Conservation (phyloP, 1,140 invertebrate genomes). For the Batillaria attramentaria region DNA sequence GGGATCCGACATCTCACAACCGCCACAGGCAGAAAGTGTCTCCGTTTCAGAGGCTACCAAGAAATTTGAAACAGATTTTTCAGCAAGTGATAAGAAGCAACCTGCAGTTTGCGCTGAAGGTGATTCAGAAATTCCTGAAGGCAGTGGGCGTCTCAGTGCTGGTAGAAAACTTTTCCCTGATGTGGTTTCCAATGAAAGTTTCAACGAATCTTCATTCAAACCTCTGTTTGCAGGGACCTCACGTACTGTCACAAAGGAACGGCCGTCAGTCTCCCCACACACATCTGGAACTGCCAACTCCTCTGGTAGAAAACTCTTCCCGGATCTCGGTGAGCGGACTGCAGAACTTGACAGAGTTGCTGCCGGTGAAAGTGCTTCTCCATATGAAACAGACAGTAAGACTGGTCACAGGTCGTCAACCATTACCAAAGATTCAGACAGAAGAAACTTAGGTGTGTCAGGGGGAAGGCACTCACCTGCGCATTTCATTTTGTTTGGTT, state of each 20-base stretch:
- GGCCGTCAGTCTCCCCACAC: conserved; percentile 6
- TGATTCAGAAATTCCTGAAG: too few species aligned
- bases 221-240: conserved; percentile 15
- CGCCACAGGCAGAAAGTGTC: too few species aligned
- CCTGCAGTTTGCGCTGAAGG: too few species aligned
- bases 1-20: too few species aligned
- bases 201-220: neutral
- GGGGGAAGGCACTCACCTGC: too few species aligned
- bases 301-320: conserved; percentile 19
- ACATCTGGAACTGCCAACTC: neutral
- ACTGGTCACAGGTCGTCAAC: too few species aligned
- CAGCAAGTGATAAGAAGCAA: too few species aligned
- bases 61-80: too few species aligned
- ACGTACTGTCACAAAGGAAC: conserved; percentile 32
- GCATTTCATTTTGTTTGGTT: conserved; percentile 42
- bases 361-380: neutral
- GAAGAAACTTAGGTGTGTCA: neutral
- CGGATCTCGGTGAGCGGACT: neutral
- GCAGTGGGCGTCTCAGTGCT: neutral
- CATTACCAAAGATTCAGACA: neutral
- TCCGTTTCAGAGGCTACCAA: too few species aligned
- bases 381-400: neutral
- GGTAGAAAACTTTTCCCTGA: conserved; percentile 20
- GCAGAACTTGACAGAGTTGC: neutral
- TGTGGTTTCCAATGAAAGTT: neutral